Evolutionary conservation across 1,140 invertebrate species (phyloP).

Genomic region (Lerema accius): DNA sequence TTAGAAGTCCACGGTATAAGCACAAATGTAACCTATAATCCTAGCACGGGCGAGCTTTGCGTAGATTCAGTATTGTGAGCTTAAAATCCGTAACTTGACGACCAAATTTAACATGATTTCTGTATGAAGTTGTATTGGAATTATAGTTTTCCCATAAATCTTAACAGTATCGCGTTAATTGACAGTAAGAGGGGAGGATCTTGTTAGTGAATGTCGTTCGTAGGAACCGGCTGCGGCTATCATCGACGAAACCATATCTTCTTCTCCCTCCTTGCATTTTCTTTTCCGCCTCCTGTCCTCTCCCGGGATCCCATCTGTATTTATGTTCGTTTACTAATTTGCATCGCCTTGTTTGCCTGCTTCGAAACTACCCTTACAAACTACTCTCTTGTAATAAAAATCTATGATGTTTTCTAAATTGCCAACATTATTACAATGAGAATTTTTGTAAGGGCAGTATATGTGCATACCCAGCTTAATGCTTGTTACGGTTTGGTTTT

Average conservation of each 20-base stretch:
- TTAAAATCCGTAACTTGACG: slow-evolving; percentile 41
- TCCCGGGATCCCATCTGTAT: slow-evolving; percentile 63
- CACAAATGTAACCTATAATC: slow-evolving; percentile 62
- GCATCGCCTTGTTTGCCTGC: slow-evolving; percentile 47
- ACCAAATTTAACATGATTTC: slow-evolving; percentile 15
- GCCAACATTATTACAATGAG: slow-evolving; percentile 35
- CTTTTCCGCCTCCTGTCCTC: slow-evolving; percentile 50
- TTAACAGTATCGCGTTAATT: slow-evolving; percentile 16
- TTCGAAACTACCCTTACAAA: slow-evolving; percentile 57
- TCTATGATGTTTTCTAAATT: background rate
- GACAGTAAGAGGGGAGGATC: slow-evolving; percentile 20
- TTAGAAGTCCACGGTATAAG: slow-evolving; percentile 85
- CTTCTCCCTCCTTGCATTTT: slow-evolving; percentile 62
- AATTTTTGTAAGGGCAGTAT: slow-evolving; percentile 4
- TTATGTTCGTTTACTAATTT: slow-evolving; percentile 65
- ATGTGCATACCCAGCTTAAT: slow-evolving; percentile 34
- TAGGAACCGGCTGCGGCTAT: slow-evolving; percentile 81
- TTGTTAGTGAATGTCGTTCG: slow-evolving; percentile 45
- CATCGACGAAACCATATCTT: slow-evolving; percentile 74
- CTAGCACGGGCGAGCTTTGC: slow-evolving; percentile 79
- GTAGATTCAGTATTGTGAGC: slow-evolving; percentile 66
- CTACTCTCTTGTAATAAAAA: slow-evolving; percentile 51
- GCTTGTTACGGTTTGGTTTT: slow-evolving; percentile 40
- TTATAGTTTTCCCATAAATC: slow-evolving; percentile 10
- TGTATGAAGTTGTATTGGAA: slow-evolving; percentile 18